These are phyloP conservation scores for Tillus elongatus DNA, from an alignment of 2,888 invertebrate species.

Conservation along the genomic window DNA sequence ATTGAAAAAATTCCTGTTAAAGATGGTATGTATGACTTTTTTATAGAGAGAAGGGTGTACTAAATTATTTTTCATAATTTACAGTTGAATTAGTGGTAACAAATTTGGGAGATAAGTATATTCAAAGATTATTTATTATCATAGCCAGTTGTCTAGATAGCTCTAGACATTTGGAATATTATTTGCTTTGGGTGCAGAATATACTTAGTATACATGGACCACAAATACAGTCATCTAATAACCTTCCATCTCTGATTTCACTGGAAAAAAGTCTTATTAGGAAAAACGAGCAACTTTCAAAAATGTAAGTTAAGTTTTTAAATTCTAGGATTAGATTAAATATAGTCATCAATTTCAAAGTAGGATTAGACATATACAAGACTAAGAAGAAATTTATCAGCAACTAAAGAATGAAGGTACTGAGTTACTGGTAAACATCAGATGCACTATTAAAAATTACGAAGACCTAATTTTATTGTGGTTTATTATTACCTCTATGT, in stretches of 20 bases:
- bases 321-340: too few relatives aligned
- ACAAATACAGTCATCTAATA: constrained; percentile 42
- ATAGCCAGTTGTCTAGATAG: constrained; percentile 64
- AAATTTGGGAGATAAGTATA: constrained; percentile 63
- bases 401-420: too few relatives aligned
- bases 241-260: constrained; percentile 58
- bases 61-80: constrained; percentile 29
- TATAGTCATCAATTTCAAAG: too few relatives aligned
- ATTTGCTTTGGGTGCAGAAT: constrained; percentile 68
- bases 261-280: constrained; percentile 71
- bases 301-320: constrained; percentile 85
- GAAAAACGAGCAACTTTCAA: constrained; percentile 71
- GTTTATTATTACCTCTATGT: too few relatives aligned
- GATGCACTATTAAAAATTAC: too few relatives aligned
- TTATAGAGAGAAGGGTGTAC: too few relatives aligned
- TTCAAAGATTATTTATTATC: constrained; percentile 63
- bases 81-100: constrained; percentile 68
- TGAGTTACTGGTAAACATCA: too few relatives aligned
- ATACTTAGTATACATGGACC: constrained; percentile 60
- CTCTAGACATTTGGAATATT: constrained; percentile 80
- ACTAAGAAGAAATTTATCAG: too few relatives aligned
- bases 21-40: constrained; percentile 75
- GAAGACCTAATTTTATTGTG: too few relatives aligned
- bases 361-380: too few relatives aligned
- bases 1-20: constrained; percentile 70